phyloP scores from a whole-genome alignment of 2,888 invertebrate species.

The Drosophila leonis region DNA sequence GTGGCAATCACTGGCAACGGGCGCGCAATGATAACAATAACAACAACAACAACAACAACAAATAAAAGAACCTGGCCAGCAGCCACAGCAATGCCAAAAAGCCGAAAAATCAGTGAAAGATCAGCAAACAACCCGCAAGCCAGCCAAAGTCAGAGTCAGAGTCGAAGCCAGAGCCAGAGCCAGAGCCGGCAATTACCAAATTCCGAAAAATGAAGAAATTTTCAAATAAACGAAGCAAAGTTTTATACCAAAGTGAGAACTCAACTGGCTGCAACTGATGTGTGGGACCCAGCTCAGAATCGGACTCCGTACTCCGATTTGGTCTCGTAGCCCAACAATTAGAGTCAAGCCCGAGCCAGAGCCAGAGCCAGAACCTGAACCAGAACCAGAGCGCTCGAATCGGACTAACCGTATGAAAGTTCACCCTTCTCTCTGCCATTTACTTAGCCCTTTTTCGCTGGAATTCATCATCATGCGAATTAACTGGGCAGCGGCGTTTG shows the following conservation, averaged over 20 bases:
- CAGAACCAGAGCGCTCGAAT: background rate
- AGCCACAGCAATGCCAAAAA: constrained; percentile 36
- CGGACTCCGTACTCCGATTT: constrained; percentile 20
- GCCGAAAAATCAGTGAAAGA: constrained; percentile 70
- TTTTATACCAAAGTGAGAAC: constrained; percentile 71
- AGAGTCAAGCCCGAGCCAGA: constrained; percentile 54
- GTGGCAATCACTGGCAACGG: constrained; percentile 76
- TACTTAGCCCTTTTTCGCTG: constrained; percentile 77
- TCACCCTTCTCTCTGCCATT: constrained; percentile 46
- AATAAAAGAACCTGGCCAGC: constrained; percentile 31
- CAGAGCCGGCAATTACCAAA: constrained; percentile 77
- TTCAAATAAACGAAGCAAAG: constrained; percentile 75
- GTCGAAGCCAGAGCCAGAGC: background rate
- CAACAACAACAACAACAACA: constrained; percentile 40
- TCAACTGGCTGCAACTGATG: constrained; percentile 61
- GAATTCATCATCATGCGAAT: constrained; percentile 81
- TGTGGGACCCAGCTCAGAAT: constrained; percentile 54
- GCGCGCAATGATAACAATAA: constrained; percentile 71
- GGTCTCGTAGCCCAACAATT: constrained; percentile 60
- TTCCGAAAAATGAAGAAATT: constrained; percentile 81
- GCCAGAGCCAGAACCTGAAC: constrained; percentile 16
- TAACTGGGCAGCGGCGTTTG: constrained; percentile 51
- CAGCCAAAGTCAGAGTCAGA: constrained; percentile 6
- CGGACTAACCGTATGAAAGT: constrained; percentile 7
- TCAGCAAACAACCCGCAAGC: constrained; percentile 67